Conservation (phyloP, 2,888 invertebrate species). For the Tortrix viridana region DNA sequence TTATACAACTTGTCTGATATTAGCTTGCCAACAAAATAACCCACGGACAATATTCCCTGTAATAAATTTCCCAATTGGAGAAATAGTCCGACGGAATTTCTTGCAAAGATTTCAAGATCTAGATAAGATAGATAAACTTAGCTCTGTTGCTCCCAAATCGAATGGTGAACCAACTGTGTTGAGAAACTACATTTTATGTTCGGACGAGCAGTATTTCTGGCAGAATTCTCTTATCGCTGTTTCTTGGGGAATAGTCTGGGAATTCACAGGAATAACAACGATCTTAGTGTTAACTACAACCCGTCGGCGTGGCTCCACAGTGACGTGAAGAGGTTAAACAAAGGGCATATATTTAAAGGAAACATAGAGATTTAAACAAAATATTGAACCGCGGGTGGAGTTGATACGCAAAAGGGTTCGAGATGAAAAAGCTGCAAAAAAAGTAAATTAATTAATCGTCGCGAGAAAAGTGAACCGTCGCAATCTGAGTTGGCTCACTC, state of each 20-base stretch:
- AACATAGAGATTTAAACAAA: no score
- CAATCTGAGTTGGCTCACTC: slow-evolving; percentile 61
- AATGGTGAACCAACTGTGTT: not conserved
- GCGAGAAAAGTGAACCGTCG: slow-evolving; percentile 56
- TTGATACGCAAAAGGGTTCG: slow-evolving; percentile 34
- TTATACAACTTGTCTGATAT: slow-evolving; percentile 54
- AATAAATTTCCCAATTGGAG: slow-evolving; percentile 34
- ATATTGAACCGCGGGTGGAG: not conserved
- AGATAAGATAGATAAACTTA: slow-evolving; percentile 19
- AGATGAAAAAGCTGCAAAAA: slow-evolving; percentile 52
- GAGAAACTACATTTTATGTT: not conserved
- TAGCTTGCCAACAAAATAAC: slow-evolving; percentile 39
- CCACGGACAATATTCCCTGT: slow-evolving; percentile 26
- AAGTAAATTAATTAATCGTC: slow-evolving; percentile 60
- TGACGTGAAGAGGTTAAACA: no score
- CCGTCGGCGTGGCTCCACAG: no score
- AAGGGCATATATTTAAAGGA: no score
- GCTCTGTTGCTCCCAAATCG: slow-evolving; percentile 2
- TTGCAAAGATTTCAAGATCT: slow-evolving; percentile 25
- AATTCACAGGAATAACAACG: no score
- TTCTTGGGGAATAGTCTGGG: no score
- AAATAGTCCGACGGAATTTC: slow-evolving; percentile 28
- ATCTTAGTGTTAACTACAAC: no score
- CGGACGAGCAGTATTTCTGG: no score
- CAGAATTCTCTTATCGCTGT: no score